These are phyloP conservation scores for Coreoperca whiteheadi DNA, from an alignment of 2,113 vertebrate species.

Conservation along the genomic window DNA sequence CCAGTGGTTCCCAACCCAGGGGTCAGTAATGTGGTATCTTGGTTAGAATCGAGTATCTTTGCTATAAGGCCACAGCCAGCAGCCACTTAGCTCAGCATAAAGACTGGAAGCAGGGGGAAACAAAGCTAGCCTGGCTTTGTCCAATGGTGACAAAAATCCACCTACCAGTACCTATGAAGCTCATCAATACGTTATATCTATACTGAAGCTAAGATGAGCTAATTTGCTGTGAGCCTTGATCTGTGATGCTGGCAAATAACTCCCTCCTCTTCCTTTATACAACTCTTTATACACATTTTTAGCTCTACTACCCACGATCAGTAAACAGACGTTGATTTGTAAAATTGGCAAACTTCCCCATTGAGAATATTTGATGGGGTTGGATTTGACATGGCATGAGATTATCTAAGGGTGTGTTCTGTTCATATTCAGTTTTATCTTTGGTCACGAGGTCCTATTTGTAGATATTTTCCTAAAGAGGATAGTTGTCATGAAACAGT, in stretches of 20 bases:
- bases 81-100: too few species aligned
- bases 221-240: conserved; percentile 2
- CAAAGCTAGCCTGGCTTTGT: not conserved
- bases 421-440: not conserved
- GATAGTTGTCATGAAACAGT: not conserved
- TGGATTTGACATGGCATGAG: not conserved
- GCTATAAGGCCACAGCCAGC: too few species aligned
- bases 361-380: not conserved
- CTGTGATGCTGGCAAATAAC: not conserved
- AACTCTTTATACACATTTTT: not conserved
- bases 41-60: too few species aligned
- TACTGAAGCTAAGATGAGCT: not conserved
- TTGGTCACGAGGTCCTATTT: not conserved
- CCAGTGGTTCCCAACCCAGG: too few species aligned
- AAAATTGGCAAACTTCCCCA: not conserved
- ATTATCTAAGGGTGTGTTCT: not conserved
- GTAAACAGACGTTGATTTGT: not conserved
- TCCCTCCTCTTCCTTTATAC: not conserved
- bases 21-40: too few species aligned
- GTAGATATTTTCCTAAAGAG: not conserved
- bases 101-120: too few species aligned
- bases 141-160: too few species aligned
- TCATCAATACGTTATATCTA: too few species aligned
- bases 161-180: not conserved
- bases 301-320: not conserved